Base-by-base conservation (phyloP, 2,113 vertebrate species). In the Sitta europaea region DNA sequence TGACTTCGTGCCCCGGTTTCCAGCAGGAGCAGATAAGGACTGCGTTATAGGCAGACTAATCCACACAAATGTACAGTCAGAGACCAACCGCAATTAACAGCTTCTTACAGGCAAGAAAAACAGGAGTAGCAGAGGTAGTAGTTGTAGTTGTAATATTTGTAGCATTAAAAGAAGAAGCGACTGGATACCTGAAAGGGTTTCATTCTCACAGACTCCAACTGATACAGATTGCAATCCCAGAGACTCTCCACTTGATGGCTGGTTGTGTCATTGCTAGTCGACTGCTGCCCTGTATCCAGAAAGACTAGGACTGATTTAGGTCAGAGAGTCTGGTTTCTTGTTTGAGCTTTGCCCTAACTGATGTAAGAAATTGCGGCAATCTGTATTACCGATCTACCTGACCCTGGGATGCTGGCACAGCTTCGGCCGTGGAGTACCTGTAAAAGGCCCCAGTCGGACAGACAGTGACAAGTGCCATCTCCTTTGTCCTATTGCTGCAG, bases 211-310 rank as follows among this genome's bases (percentile, higher is more conserved):
- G 95, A 87, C 92, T 98, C 97, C 97, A 96, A 91, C 93, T 86
- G 98, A 93, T 95, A 97, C 76, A 94, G 87, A 96, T 96, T 97
- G 97, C 97, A 97, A 91, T 98, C 97, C 94, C 97, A 95, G 92
- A 81, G 96, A 97, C 88, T 96, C 98, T 98, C 98, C 98, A 97
- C 98, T 98, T 97, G 97, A 98, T 98, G 98, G 97, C 98, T 98
- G 97, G 96, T 96, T 94, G 96, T 97, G 98, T 97, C 97, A 93
- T 94, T 93, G 97, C 98, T 96, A 97, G 98, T 96, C 97, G 92
- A 89, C 95, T 98, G 97, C 97, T 97, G 97, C 97, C 97, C 98
- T 86, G 96, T 96, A 97, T 98, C 98, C 98, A 98, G 92, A 98
- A 97, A 96, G 96, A 97, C 97, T 97, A 97, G 97, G 97, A 96